Percentiles rank a stretch among this genome's conserved stretches.
Conservation (phyloP, 2,888 invertebrate genomes). For the Sipha maydis region DNA sequence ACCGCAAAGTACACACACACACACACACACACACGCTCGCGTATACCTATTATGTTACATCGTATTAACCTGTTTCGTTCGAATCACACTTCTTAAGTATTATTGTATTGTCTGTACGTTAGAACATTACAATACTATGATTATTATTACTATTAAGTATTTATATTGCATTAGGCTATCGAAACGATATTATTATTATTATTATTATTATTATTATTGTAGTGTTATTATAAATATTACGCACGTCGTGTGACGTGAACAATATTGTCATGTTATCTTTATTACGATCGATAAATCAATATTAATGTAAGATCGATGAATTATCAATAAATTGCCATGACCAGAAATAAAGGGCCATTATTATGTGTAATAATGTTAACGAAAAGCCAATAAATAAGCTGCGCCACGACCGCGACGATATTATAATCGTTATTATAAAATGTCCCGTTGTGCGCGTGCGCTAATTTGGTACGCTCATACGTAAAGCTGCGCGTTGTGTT, state of each 20-base stretch:
- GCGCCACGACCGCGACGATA: neutral
- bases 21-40: no score
- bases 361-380: neutral
- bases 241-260: neutral
- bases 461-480: conserved; percentile 38
- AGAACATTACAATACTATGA: no score
- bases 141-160: no score
- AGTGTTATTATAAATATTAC: neutral
- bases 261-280: neutral
- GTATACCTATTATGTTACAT: no score
- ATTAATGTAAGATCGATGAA: neutral
- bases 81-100: no score
- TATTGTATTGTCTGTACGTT: no score
- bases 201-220: neutral
- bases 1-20: no score
- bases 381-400: neutral
- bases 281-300: neutral
- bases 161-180: no score
- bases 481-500: conserved; percentile 60
- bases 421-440: neutral
- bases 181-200: no score
- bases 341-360: conserved; percentile 52
- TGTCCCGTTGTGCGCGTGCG: neutral
- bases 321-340: conserved; percentile 18
- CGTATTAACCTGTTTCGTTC: no score